Evolutionary conservation across 2,888 invertebrate genomes (phyloP), one percentile per base, ranked within the genome.

Genomic region (Papilio protenor): DNA sequence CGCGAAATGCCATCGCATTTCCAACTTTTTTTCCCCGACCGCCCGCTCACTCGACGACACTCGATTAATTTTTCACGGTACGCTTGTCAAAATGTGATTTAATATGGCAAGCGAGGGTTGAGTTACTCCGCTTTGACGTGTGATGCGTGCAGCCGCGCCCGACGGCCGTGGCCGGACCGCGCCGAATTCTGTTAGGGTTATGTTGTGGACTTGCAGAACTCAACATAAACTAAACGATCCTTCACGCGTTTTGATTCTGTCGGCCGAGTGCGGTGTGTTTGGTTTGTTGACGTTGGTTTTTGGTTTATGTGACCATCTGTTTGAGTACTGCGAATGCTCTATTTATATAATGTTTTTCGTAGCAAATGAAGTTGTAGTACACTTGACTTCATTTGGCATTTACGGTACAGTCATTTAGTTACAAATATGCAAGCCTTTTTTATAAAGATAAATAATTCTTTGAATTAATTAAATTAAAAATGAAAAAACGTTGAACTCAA

Each of bases 51-150:
- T 91, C 91, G 87, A 92, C 92, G 93, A 90, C 91, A 94, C 92
- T 93, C 93, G 94, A 94, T 94, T 94, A 94, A 94, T 94, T 94
- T 92, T 94, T 92, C 94, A 94, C 92, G 94, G 94, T 92, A 92
- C 94, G 93, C 93, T 92, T 94, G 94, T 94, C 94, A 94, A 94
- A 93, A 94, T 92, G 91, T 93, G 94, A 94, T 94, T 94, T 93
- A 92, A 93, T 93, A 92, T 88, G 87, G 88, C 85, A 84, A 87
- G 89, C 87, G 86, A 88, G 91, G 92, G 92, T 88, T 85, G 87
- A 85, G 84, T 86, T 84, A 86, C 82, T 83, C 84, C 84, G 90
- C 94, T 94, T 93, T 94, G 93, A 93, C 91, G 91, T 90, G 87
- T 85, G 89, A 89, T 89, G 91, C 89, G 88, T 90, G 90, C 85